Base-by-base conservation (phyloP, 2,888 invertebrate species). In the Orthosia cruda region DNA sequence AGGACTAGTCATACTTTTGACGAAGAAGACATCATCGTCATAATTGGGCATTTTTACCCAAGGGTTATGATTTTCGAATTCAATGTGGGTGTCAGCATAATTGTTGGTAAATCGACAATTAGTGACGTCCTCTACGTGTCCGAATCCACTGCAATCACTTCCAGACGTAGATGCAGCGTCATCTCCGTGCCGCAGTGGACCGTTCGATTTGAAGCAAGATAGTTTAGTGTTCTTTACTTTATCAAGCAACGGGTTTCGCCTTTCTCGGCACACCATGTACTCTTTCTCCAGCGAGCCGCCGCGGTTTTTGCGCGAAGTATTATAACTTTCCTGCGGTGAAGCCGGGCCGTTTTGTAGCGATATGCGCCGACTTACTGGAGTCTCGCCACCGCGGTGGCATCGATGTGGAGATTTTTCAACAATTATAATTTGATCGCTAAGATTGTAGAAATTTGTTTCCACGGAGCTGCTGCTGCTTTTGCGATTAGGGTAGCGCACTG, bases 171-270 rank as follows among this genome's bases (percentile, higher is more conserved):
- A 97, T 15, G 95, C 94, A 54, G 96, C 95, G 79, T 97, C 96
- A 82, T 97, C 97, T 23, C 95, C 93, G 69, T 97, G 95, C 49
- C 97, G 94, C 64, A 97, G 91, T 72, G 97, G 97, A 59, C 97
- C 97, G 87, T 96, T 97, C 54, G 97, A 97, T 91, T 97, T 97
- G 91, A 98, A 98, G 91, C 98, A 98, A 47, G 98, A 98, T 74
- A 98, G 92, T 90, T 97, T 97, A 64, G 98, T 98, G 90, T 98
- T 98, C 91, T 98, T 98, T 9, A 98, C 98, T 91, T 97, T 97
- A 89, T 98, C 98, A 73, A 98, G 96, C 77, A 98, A 95, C 59
- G 98, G 98, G 91, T 98, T 98, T 74, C 97, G 96, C 91, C 97
- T 98, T 93, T 98, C 98, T 85, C 97, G 94, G 80, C 96, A 96